These are phyloP conservation scores for Sinocyclocheilus anophthalmus DNA, from an alignment of 2,113 vertebrate species.

Conservation along the genomic window DNA sequence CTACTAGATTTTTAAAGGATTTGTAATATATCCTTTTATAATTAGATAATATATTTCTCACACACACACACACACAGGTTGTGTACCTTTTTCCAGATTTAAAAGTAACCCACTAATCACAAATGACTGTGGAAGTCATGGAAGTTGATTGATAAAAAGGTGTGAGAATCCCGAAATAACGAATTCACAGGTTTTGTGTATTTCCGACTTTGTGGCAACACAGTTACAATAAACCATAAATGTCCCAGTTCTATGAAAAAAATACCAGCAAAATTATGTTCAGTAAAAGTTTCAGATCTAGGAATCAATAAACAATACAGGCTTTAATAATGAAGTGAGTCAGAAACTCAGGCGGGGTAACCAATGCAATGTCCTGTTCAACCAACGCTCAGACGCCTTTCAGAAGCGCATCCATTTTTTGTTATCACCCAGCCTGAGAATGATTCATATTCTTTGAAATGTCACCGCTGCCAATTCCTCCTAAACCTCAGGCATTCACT, in stretches of 20 bases:
- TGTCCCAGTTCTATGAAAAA: neutral
- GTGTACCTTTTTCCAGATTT: neutral
- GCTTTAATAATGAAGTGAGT: slow-evolving; percentile 33
- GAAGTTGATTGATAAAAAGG: neutral
- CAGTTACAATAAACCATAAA: slow-evolving; percentile 45
- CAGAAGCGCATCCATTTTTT: slow-evolving; percentile 34
- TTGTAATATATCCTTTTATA: neutral
- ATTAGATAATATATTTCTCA: neutral
- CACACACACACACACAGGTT: too few species aligned
- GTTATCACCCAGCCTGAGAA: slow-evolving; percentile 33
- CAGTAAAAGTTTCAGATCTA: slow-evolving; percentile 11
- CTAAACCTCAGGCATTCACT: neutral
- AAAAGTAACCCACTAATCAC: neutral
- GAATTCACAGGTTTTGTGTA: neutral
- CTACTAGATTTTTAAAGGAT: neutral
- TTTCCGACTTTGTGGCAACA: neutral
- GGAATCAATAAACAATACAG: slow-evolving; percentile 13
- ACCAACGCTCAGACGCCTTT: slow-evolving; percentile 18
- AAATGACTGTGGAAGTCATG: neutral
- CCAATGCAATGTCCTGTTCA: slow-evolving; percentile 11
- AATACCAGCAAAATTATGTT: slow-evolving; percentile 4
- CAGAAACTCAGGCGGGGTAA: neutral
- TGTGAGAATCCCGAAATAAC: neutral
- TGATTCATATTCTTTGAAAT: slow-evolving; percentile 53
- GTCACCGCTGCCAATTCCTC: slow-evolving; percentile 27